A percentile compares a stretch with the other conserved stretches of the same genome.
These are phyloP conservation scores for Austrofundulus limnaeus DNA, from an alignment of 2,113 vertebrate genomes.

Conservation along the genomic window DNA sequence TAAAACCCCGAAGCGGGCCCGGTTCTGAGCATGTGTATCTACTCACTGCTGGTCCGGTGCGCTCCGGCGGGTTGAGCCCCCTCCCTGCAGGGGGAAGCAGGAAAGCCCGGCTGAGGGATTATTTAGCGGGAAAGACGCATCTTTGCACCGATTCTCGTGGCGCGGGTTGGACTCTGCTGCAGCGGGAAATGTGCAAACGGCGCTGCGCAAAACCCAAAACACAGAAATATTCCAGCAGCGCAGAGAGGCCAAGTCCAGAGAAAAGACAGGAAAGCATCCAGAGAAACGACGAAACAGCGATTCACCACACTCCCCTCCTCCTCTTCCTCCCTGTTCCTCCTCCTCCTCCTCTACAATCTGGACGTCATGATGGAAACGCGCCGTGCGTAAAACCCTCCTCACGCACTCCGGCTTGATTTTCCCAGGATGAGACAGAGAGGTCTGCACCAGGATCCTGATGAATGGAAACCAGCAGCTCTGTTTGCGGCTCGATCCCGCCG, in stretches of 20 bases:
- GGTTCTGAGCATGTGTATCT: conserved; percentile 23
- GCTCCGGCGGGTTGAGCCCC: conserved; percentile 55
- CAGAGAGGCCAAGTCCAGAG: conserved; percentile 46
- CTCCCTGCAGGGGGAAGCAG: conserved; percentile 30
- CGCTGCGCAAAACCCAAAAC: conserved; percentile 46
- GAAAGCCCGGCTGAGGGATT: conserved; percentile 48
- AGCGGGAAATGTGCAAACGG: conserved; percentile 38
- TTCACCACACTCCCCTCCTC: conserved; percentile 63
- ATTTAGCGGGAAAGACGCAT: conserved; percentile 64
- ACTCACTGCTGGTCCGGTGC: conserved; percentile 71
- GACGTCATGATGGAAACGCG: conserved; percentile 75
- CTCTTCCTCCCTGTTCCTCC: conserved; percentile 42
- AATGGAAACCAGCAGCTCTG: conserved; percentile 24
- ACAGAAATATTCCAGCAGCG: conserved; percentile 19
- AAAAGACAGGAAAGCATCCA: conserved; percentile 59
- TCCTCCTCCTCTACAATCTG: conserved; percentile 56
- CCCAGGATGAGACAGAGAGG: conserved; percentile 20
- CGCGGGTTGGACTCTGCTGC: conserved; percentile 58
- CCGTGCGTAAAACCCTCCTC: conserved; percentile 61
- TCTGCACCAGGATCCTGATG: conserved; percentile 14
- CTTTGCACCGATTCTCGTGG: conserved; percentile 45
- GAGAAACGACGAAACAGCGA: conserved; percentile 58
- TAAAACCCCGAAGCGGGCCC: conserved; percentile 30
- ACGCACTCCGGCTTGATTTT: conserved; percentile 17
- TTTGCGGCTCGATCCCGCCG: conserved; percentile 22